A percentile compares a stretch with the other conserved stretches of the same genome.
These are phyloP conservation scores for Choreutis nemorana DNA, from an alignment of 2,888 invertebrate species.

Conservation along the genomic window DNA sequence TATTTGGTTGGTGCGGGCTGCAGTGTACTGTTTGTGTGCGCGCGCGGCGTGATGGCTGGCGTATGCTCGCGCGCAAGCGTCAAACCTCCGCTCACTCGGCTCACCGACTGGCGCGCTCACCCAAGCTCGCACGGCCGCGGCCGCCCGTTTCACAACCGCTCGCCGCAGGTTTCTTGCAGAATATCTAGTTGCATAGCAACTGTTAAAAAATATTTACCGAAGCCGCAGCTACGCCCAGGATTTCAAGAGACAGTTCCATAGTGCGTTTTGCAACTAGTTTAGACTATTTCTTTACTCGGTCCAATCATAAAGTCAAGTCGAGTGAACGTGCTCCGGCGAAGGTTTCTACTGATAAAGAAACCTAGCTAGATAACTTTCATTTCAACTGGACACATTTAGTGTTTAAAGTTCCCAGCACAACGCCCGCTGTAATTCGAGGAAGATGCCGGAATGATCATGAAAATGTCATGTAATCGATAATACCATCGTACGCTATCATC, in stretches of 20 bases:
- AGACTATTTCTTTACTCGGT: too few relatives aligned
- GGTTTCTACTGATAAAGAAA: too few relatives aligned
- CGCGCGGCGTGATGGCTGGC: conserved; percentile 21
- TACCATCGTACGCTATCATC: too few relatives aligned
- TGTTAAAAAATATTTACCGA: conserved; percentile 21
- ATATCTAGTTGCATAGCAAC: conserved; percentile 62
- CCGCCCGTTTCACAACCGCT: conserved; percentile 52
- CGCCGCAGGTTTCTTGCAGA: conserved; percentile 50
- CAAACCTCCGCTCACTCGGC: conserved; percentile 45
- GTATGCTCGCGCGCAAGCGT: conserved; percentile 18
- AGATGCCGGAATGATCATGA: too few relatives aligned
- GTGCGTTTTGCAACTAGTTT: too few relatives aligned
- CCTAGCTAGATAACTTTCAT: too few relatives aligned
- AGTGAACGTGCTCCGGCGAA: too few relatives aligned
- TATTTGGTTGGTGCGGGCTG: conserved; percentile 9
- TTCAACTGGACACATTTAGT: too few relatives aligned
- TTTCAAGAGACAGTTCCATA: conserved; percentile 1
- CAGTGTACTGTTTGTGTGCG: conserved; percentile 20
- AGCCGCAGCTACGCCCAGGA: conserved; percentile 7
- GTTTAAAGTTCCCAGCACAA: too few relatives aligned
- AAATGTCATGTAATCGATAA: too few relatives aligned
- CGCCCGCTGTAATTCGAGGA: too few relatives aligned
- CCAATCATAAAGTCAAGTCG: too few relatives aligned
- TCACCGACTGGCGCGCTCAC: conserved; percentile 45
- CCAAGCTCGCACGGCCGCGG: conserved; percentile 45